Conservation (phyloP, 92 coral and sea anemone species). For the Heteractis magnifica region DNA sequence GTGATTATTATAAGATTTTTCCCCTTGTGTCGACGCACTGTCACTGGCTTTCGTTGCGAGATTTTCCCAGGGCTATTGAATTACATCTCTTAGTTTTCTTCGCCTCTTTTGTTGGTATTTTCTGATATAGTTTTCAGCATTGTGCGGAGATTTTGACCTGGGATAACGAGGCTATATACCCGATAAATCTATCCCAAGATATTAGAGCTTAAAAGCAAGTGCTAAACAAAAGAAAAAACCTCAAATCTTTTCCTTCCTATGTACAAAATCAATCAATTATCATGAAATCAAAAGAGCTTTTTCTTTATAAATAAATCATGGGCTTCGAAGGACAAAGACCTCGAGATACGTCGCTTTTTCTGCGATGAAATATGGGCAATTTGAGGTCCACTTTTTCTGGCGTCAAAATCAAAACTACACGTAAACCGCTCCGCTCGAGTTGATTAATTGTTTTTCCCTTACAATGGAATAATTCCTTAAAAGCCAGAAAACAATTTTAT, state of each 20-base stretch:
- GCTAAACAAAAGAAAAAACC: slow-evolving; percentile 28
- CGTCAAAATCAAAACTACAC: background rate
- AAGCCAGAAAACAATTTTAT: slow-evolving; percentile 14
- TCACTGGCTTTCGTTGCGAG: background rate
- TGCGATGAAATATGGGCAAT: background rate
- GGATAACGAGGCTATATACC: slow-evolving; percentile 15
- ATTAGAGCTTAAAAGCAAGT: slow-evolving; percentile 35
- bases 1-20: too few species aligned
- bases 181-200: slow-evolving; percentile 13
- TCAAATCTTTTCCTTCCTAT: slow-evolving; percentile 6
- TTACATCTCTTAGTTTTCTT: background rate
- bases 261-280: slow-evolving; percentile 6
- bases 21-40: background rate
- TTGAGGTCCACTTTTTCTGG: background rate
- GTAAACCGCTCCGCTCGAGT: slow-evolving; percentile 13
- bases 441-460: background rate
- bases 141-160: slow-evolving; percentile 1
- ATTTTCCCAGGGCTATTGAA: background rate
- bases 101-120: slow-evolving; percentile 8
- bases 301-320: slow-evolving; percentile 15
- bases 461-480: slow-evolving; percentile 19
- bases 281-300: slow-evolving; percentile 7
- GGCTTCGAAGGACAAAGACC: slow-evolving; percentile 2
- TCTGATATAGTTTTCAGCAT: slow-evolving; percentile 10
- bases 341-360: background rate